These are phyloP conservation scores for Leptopterna dolabrata DNA, from an alignment of 2,888 invertebrate species.

Conservation along the genomic window DNA sequence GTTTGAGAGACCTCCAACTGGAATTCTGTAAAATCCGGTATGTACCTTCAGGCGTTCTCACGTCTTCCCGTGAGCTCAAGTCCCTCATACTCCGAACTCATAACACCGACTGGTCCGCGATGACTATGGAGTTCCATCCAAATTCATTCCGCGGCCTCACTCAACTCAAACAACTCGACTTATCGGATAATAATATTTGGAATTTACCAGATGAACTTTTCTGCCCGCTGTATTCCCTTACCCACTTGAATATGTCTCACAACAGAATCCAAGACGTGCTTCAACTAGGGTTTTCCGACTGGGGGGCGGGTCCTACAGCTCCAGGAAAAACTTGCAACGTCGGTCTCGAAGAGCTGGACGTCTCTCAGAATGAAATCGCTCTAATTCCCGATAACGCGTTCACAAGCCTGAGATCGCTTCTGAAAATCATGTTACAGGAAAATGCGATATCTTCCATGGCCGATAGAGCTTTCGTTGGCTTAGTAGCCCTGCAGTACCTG, in stretches of 20 bases:
- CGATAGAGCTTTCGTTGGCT: slow-evolving; percentile 81
- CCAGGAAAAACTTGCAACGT: slow-evolving; percentile 77
- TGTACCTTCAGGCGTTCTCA: slow-evolving; percentile 81
- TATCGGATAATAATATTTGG: slow-evolving; percentile 86
- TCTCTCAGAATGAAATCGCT: slow-evolving; percentile 84
- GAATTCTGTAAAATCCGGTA: slow-evolving; percentile 84
- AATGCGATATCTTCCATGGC: slow-evolving; percentile 86
- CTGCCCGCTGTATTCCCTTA: slow-evolving; percentile 82
- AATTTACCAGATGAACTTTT: slow-evolving; percentile 83
- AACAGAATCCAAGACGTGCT: slow-evolving; percentile 85
- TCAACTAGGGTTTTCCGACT: slow-evolving; percentile 81
- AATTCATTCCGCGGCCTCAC: slow-evolving; percentile 81
- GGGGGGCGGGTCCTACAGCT: slow-evolving; percentile 76
- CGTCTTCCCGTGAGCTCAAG: slow-evolving; percentile 82
- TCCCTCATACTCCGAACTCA: slow-evolving; percentile 82
- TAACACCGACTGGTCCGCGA: slow-evolving; percentile 81
- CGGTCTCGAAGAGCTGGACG: slow-evolving; percentile 75
- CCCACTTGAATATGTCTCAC: slow-evolving; percentile 84
- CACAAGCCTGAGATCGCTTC: slow-evolving; percentile 80
- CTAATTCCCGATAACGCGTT: slow-evolving; percentile 79
- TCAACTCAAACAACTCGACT: slow-evolving; percentile 82
- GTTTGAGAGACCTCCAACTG: slow-evolving; percentile 80
- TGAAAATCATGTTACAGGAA: slow-evolving; percentile 82
- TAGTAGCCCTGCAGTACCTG: slow-evolving; percentile 81
- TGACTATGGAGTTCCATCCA: slow-evolving; percentile 78